These are phyloP conservation scores for Ferrisia virgata DNA, from an alignment of 2,888 invertebrate species.

Conservation along the genomic window DNA sequence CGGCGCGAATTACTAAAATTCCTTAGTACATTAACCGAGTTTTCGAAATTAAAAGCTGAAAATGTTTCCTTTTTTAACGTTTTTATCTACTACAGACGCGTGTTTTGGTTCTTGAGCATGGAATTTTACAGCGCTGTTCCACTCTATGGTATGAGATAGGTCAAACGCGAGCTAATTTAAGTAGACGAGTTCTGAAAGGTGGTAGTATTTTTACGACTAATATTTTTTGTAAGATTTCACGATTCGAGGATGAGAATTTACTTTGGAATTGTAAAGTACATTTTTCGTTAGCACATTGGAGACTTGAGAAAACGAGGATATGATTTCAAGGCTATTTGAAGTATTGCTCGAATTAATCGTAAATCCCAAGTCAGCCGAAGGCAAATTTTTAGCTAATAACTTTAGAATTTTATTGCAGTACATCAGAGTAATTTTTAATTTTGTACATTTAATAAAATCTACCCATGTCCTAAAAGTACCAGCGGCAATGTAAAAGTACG, in stretches of 20 bases:
- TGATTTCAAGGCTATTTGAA: background rate
- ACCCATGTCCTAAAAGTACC: no score
- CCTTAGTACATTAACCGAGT: background rate
- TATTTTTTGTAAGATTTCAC: conserved; percentile 17
- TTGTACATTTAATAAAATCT: background rate
- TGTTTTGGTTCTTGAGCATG: background rate
- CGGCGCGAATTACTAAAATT: conserved; percentile 1
- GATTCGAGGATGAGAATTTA: conserved; percentile 3
- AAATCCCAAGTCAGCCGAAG: background rate
- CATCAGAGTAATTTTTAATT: background rate
- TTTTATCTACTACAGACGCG: conserved; percentile 3
- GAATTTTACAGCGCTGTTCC: background rate
- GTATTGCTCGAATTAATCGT: background rate
- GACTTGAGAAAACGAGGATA: no score
- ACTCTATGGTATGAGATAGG: background rate
- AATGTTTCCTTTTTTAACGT: conserved; percentile 8
- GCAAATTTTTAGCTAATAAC: background rate
- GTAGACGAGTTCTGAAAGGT: background rate
- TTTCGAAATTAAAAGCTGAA: conserved; percentile 8
- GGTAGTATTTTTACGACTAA: background rate
- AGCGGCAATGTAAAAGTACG: no score
- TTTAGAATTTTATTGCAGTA: background rate
- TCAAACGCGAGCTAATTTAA: background rate
- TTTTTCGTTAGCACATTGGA: no score
- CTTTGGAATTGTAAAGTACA: background rate